A percentile compares a stretch with the other conserved stretches of the same genome.
These are phyloP conservation scores for Fragum sueziense DNA, from an alignment of 2,888 invertebrate species.

Conservation along the genomic window DNA sequence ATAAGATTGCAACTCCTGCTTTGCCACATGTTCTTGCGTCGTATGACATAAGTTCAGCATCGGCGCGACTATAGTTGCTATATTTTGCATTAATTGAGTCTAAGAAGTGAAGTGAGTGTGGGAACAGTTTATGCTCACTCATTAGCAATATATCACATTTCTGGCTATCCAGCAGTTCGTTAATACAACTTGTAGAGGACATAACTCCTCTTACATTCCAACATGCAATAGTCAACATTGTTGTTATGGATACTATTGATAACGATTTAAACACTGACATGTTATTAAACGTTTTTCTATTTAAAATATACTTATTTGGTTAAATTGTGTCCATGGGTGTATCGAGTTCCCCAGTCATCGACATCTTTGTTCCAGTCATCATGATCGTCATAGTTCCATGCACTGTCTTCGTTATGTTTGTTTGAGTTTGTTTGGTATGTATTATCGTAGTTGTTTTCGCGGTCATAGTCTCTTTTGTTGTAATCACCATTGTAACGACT, in stretches of 20 bases:
- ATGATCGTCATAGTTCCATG: background rate
- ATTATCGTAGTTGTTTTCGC: background rate
- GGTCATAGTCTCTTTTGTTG: no score
- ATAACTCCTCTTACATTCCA: constrained; percentile 6
- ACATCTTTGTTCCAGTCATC: background rate
- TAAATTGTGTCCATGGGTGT: no score
- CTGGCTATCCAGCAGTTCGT: background rate
- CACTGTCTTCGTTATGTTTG: background rate
- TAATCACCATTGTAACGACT: no score
- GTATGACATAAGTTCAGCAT: background rate
- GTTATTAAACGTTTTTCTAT: no score
- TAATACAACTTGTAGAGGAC: background rate
- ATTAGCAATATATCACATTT: background rate
- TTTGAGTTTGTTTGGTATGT: background rate
- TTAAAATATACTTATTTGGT: no score
- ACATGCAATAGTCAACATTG: background rate
- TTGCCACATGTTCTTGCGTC: constrained; percentile 12
- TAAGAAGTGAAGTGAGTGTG: background rate
- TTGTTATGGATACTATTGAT: no score
- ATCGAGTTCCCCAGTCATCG: background rate
- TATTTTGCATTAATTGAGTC: background rate
- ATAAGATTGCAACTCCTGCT: background rate
- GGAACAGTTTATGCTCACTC: background rate
- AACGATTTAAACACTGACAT: no score
- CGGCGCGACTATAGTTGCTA: background rate